phyloP scores from a whole-genome alignment of 2,797 vertebrate species.

The Lagodon rhomboides region DNA sequence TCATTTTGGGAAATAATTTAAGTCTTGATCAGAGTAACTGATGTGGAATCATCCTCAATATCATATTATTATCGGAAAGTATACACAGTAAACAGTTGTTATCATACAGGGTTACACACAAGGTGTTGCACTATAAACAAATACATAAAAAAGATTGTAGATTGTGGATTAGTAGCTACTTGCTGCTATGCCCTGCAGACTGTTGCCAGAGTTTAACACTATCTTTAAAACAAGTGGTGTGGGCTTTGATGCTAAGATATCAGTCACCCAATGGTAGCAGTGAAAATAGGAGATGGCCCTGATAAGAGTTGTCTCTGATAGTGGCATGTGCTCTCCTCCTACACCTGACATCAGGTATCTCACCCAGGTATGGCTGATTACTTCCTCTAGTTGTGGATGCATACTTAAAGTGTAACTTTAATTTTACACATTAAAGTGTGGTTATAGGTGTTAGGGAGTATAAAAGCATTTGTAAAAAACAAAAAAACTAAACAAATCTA shows the following conservation, averaged over 20 bases:
- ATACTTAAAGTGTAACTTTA: neutral
- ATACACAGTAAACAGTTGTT: neutral
- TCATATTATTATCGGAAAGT: neutral
- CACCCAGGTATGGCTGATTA: neutral
- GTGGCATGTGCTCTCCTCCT: neutral
- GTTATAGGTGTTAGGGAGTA: too few species aligned
- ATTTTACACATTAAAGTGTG: too few species aligned
- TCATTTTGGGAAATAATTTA: constrained; percentile 39
- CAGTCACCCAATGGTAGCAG: neutral
- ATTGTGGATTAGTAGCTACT: neutral
- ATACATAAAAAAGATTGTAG: neutral
- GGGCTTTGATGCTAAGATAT: neutral
- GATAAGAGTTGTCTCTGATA: neutral
- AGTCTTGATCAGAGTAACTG: constrained; percentile 59
- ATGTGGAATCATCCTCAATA: constrained; percentile 54
- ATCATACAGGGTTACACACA: neutral
- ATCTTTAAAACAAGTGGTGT: neutral
- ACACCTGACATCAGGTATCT: neutral
- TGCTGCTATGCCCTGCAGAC: neutral
- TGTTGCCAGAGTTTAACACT: neutral
- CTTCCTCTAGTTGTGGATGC: neutral
- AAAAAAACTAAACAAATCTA: too few species aligned
- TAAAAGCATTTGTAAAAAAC: too few species aligned
- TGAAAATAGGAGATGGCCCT: neutral
- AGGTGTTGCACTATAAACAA: neutral